A percentile compares a stretch with the other conserved stretches of the same genome.
Conservation (phyloP, 1,140 invertebrate genomes). For the Ips typographus region DNA sequence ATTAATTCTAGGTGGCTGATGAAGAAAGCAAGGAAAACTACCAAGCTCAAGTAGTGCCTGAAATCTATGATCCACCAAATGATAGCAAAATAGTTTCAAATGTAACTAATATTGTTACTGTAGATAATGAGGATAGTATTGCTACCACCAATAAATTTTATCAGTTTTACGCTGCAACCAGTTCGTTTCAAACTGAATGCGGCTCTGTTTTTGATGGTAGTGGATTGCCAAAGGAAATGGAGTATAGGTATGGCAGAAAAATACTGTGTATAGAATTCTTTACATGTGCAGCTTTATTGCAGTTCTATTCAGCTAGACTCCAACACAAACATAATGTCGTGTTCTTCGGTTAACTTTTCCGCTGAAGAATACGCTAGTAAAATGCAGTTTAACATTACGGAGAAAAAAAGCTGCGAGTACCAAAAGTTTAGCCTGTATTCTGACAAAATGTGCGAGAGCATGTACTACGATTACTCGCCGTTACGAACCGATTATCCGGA, state of each 20-base stretch:
- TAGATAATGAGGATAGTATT: slow-evolving; percentile 16
- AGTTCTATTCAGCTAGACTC: slow-evolving; percentile 41
- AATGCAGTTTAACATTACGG: slow-evolving; percentile 43
- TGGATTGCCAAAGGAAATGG: slow-evolving; percentile 49
- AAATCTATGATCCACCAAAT: slow-evolving; percentile 40
- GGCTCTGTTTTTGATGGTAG: slow-evolving; percentile 24
- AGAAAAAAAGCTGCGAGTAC: slow-evolving; percentile 43
- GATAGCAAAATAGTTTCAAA: slow-evolving; percentile 29
- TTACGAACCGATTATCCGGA: slow-evolving; percentile 48
- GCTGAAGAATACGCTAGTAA: slow-evolving; percentile 36
- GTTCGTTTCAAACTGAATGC: background rate
- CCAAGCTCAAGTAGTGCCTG: slow-evolving; percentile 47
- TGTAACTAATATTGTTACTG: slow-evolving; percentile 16
- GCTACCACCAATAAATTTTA: slow-evolving; percentile 32
- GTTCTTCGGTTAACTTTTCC: slow-evolving; percentile 11
- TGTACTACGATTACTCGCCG: slow-evolving; percentile 48
- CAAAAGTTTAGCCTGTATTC: slow-evolving; percentile 45
- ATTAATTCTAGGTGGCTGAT: background rate
- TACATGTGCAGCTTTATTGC: slow-evolving; percentile 5
- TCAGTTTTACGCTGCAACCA: slow-evolving; percentile 35
- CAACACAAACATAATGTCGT: slow-evolving; percentile 36
- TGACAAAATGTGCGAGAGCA: slow-evolving; percentile 49
- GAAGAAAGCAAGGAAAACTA: slow-evolving; percentile 49
- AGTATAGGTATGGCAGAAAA: slow-evolving; percentile 43
- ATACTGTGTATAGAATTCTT: background rate